Evolutionary conservation across 2,113 vertebrate species (phyloP), one percentile per base, ranked within the genome.

Genomic region (Dicentrarchus labrax): DNA sequence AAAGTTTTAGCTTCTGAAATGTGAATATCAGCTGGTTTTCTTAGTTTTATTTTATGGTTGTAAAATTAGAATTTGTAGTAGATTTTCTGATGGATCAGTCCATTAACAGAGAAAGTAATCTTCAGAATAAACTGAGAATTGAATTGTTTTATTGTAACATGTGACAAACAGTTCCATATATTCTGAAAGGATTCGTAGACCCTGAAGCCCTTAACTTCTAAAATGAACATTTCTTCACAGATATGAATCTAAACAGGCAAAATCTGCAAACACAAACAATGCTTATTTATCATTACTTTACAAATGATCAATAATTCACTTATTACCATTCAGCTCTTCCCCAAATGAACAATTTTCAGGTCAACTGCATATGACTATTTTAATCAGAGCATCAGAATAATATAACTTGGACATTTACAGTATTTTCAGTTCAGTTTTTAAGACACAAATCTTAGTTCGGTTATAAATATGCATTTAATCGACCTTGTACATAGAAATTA

Each of bases 381-480:
- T 47, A 83, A 76, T 76, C 30, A 76, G 70, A 86, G 76, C 76
- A 64, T 41, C 51, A 51, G 39, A 59, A 75, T 15, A 70, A 71
- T 21, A 53, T 5, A 71, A 72, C 62, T 78, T 30, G 76, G 66
- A 85, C 78, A 74, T 75, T 72, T 84, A 90, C 53, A 88, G 69
- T 68, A 80, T 79, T 56, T 85, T 93, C 66, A 94, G 73, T n/a
- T 79, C 21, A 86, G 30, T 61, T 71, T 78, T 51, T 56, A 84
- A 82, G 50, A 84, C 54, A 65, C 54, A 80, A 87, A 83, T 69
- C 48, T 80, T 67, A 80, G 47, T 91, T 85, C 68, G 75, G 69
- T 61, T 84, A 45, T 48, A 71, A 89, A 68, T 85, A 62, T 70
- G 67, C 60, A 56, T 71, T 68, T 79, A 81, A 86, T 76, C 41